phyloP scores from a whole-genome alignment of 2,888 invertebrate genomes.

The Sussaba pulchella region DNA sequence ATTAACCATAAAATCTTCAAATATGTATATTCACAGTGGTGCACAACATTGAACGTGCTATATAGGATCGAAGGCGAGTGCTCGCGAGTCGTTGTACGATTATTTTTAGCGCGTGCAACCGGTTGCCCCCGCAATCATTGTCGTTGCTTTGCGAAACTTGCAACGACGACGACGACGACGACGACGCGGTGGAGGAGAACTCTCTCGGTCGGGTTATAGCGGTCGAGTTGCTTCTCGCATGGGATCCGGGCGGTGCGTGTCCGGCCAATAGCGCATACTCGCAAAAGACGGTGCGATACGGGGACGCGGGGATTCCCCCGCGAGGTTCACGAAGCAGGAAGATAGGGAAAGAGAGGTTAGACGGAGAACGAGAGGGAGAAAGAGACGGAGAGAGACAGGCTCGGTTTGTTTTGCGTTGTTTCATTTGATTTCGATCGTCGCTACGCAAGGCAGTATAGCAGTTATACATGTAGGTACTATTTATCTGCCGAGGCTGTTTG shows the following conservation, averaged over 20 bases:
- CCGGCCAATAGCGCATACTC: constrained; percentile 38
- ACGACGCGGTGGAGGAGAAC: constrained; percentile 42
- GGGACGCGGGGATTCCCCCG: constrained; percentile 48
- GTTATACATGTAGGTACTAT: constrained; percentile 10
- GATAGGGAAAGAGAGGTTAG: not conserved
- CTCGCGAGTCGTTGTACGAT: constrained; percentile 52
- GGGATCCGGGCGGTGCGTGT: constrained; percentile 15
- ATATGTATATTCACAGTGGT: constrained; percentile 6
- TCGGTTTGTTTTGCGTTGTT: constrained; percentile 63
- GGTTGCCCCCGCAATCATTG: constrained; percentile 83
- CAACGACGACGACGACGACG: constrained; percentile 61
- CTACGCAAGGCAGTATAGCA: constrained; percentile 29
- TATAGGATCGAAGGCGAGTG: constrained; percentile 32
- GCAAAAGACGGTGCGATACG: constrained; percentile 54
- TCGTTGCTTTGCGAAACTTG: constrained; percentile 80
- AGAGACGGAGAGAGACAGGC: constrained; percentile 17
- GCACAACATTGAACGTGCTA: constrained; percentile 9
- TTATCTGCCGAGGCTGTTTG: constrained; percentile 6
- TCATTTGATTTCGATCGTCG: constrained; percentile 78
- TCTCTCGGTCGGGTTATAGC: constrained; percentile 41
- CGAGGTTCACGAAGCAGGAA: constrained; percentile 10
- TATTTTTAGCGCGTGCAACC: constrained; percentile 83
- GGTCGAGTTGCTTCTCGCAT: constrained; percentile 13
- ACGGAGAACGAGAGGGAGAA: not conserved
- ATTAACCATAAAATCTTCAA: constrained; percentile 1